Conservation (phyloP, 2,888 invertebrate species). For the Girardia tigrina region DNA sequence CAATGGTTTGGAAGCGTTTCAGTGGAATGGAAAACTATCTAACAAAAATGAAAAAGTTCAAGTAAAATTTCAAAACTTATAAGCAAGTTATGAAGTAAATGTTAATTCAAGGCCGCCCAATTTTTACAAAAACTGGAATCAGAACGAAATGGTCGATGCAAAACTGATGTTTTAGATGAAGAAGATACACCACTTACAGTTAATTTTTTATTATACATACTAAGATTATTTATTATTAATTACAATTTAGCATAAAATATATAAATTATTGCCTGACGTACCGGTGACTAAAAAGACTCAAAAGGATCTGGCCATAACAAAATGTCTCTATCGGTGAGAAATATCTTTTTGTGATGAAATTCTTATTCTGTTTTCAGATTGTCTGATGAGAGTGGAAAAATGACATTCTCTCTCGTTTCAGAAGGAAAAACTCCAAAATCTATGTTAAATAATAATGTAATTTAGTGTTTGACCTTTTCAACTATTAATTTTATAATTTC, state of each 20-base stretch:
- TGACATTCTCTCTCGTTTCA: constrained; percentile 35
- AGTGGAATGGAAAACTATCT: constrained; percentile 45
- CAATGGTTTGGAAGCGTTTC: constrained; percentile 42
- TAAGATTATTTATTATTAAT: neutral
- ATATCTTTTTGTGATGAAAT: neutral
- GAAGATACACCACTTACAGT: neutral
- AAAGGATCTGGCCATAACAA: constrained; percentile 18
- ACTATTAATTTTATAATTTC: neutral
- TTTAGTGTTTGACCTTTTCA: neutral
- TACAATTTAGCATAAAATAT: constrained; percentile 35
- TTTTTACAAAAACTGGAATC: constrained; percentile 34
- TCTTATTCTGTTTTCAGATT: constrained; percentile 23
- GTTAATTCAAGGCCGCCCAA: constrained; percentile 35
- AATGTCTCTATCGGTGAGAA: constrained; percentile 31
- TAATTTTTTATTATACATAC: neutral
- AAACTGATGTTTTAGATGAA: constrained; percentile 35
- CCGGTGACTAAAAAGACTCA: constrained; percentile 26
- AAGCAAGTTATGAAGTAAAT: neutral
- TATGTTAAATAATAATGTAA: constrained; percentile 35
- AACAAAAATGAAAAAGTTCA: constrained; percentile 47
- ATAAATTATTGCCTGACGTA: constrained; percentile 33
- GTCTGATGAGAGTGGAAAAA: constrained; percentile 36
- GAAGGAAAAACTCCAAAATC: constrained; percentile 29
- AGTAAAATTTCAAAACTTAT: constrained; percentile 37
- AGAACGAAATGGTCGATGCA: constrained; percentile 34